Conservation (phyloP, 2,888 invertebrate species). For the Agriopis leucophaearia region DNA sequence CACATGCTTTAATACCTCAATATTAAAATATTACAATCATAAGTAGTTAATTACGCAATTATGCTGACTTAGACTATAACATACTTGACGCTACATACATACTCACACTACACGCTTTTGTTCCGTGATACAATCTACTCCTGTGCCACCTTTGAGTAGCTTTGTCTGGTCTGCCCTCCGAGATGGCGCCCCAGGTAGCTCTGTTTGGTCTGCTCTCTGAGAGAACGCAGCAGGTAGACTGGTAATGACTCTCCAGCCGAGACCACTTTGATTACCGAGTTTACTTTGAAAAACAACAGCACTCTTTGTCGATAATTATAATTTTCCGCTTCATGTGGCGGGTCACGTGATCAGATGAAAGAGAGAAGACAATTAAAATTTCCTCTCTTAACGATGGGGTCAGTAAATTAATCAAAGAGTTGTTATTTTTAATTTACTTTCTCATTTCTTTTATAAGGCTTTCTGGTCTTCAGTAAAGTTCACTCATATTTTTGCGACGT, state of each 20-base stretch:
- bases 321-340: background rate
- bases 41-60: too few relatives aligned
- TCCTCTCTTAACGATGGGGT: background rate
- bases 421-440: background rate
- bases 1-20: too few relatives aligned
- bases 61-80: too few relatives aligned
- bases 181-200: background rate
- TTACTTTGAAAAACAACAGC: background rate
- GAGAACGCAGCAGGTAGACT: background rate
- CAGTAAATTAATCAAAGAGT: background rate
- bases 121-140: too few relatives aligned
- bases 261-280: background rate
- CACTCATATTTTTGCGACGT: background rate
- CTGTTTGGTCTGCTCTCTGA: background rate
- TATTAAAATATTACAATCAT: too few relatives aligned
- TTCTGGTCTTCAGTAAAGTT: background rate
- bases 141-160: too few relatives aligned
- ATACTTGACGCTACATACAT: too few relatives aligned
- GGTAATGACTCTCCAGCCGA: background rate
- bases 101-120: too few relatives aligned
- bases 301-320: constrained; percentile 1
- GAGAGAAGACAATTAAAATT: background rate
- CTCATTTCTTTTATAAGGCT: background rate
- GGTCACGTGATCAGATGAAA: background rate
- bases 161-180: background rate